Evolutionary conservation across 2,113 vertebrate species (phyloP), one percentile per base, ranked within the genome.

Genomic region (Chionomys nivalis): DNA sequence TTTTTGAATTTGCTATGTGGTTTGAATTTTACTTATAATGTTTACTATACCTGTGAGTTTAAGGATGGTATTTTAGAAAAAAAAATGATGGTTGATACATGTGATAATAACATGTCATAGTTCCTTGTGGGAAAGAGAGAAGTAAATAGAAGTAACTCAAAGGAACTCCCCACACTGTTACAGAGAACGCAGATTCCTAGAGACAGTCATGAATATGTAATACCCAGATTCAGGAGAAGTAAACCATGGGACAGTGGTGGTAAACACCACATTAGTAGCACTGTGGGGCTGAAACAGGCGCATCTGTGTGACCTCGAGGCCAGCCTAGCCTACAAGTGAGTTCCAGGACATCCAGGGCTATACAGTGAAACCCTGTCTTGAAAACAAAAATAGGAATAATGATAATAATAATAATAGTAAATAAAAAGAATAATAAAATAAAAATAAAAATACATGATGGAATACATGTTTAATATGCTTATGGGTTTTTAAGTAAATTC

Each of bases 81-180:
- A n/a, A 79, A 73, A 31, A 55, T 8, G 49, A 28, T 96, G 33
- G 79, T 68, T 85, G 77, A 17, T 75, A 89, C 36, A 83, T 85
- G 65, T 65, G 16, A 2, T 85, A 85, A 94, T 68, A 28, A 82
- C 9, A 28, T 85, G 70, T 73, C 26, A 77, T 23, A 82, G 6
- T 93, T 96, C 82, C 42, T 88, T 94, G 49, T 97, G 61, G 28
- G 58, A 92, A 92, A 89, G 65, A 81, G 11, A 42, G 88, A 90
- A 97, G 36, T 77, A 95, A 94, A 92, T 33, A 28, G 90, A 17
- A 76, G 19, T 70, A 47, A 95, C 44, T 92, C 79, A 90, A 42
- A 63, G 58, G 68, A 94, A 96, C 86, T 97, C 58, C 90, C 26
- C 19, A 85, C 75, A 42, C 52, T 95, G 23, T 58, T 91, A 23